Base-by-base conservation (phyloP, 2,797 vertebrate genomes). In the Nasua narica region DNA sequence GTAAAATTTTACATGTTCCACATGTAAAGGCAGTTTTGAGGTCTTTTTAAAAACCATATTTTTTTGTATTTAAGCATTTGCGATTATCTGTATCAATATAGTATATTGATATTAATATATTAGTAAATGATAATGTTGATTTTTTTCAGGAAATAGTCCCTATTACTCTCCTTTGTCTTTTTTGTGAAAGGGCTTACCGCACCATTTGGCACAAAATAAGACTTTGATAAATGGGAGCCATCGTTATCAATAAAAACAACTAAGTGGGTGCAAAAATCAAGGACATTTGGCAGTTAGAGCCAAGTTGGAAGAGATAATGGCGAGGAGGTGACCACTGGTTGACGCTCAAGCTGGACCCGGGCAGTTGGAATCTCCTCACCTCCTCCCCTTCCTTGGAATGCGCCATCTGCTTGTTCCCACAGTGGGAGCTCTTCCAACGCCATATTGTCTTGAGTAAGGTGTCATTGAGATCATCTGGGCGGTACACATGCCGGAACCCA, bases 11-110 rank as follows among this genome's bases (percentile, higher is more conserved):
- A 97, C 97, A 97, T 95, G 60, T 97, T 96, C 95, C 96, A 97
- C 96, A 97, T 98, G 96, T 96, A 79, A 60, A 97, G 95, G 95
- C 89, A 98, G 96, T 98, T 98, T 98, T 97, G 97, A 97, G 86
- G 95, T 96, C 77, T 97, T 97, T 97, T n/a, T 94, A 96, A 98
- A n/a, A 97, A 95, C 78, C 92, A 67, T 87, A 50, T 98, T 98
- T 98, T 98, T 98, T 97, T 98, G 97, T 99, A 98, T 97, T 99
- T 99, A 98, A 98, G 95, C 96, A 98, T 96, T 98, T 99, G 98
- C 98, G 98, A 98, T 98, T 98, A 98, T 98, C 96, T 98, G 98
- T 98, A 98, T 96, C n/a, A n/a, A n/a, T n/a, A n/a, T n/a, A n/a
- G n/a, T n/a, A n/a, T n/a, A n/a, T n/a, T n/a, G n/a, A n/a, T n/a